Base-by-base conservation (phyloP, 2,888 invertebrate genomes). In the Synergus gifuensis region DNA sequence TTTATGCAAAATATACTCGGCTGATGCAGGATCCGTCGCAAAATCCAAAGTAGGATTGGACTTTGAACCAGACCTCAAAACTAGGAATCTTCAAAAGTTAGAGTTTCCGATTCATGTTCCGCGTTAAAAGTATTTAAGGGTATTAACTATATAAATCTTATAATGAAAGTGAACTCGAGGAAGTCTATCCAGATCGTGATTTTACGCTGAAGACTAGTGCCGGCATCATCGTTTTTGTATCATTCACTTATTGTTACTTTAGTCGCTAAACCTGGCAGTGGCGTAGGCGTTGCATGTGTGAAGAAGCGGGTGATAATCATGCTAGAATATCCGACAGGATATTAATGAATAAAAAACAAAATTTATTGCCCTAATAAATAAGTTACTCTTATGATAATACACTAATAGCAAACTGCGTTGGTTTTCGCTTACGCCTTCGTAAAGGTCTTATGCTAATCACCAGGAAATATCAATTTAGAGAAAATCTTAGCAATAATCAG, bases 351-450 rank as follows among this genome's bases (percentile, higher is more conserved):
- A 66, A 66, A 66, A 66, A 42, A 18, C 9, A 18, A 0, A 66
- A 66, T 66, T 66, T 66, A 66, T 42, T 42, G 66, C 42, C 12
- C 42, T 42, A 40, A 66, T 36, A 36, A 40, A 16, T 66, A 58
- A 58, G 58, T 42, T 42, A 42, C 42, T 40, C 12, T 42, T n/a
- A 12, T 18, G 42, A 40, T 42, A 42, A 42, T n/a, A 66, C 8
- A 40, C n/a, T 18, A 40, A 66, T 18, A 42, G 42, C 44, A 49
- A 69, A 44, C 16, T 16, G 8, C 18, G 46, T 69, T 69, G 18
- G 46, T 16, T 28, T 69, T 69, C 14, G 7, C 28, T 1, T 12
- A 44, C 14, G 40, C 28, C 22, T 18, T 69, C 16, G 22, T 28
- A 69, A 46, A 49, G 46, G 16, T 69, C 14, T 49, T 46, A 28